These are phyloP conservation scores for Lasaia peninsularis DNA, from an alignment of 1,140 invertebrate species.

Conservation along the genomic window DNA sequence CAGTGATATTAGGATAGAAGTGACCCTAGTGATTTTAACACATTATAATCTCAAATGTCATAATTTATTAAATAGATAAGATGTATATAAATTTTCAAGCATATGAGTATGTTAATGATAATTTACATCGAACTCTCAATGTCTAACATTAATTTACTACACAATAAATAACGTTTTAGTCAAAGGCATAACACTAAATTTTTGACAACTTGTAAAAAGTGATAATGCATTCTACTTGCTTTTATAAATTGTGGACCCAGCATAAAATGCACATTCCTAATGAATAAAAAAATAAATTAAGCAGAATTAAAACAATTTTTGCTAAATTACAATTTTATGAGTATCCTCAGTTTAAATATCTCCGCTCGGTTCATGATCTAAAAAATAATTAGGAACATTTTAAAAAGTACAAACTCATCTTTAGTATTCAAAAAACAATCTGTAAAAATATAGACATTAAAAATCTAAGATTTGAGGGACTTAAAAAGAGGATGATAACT, in stretches of 20 bases:
- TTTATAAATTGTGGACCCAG: conserved; percentile 1
- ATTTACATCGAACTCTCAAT: conserved; percentile 15
- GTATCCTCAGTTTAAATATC: too few relatives aligned
- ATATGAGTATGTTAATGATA: conserved; percentile 15
- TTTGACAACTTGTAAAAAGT: neutral
- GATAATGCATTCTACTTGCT: neutral
- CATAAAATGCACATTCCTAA: neutral
- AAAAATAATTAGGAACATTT: too few relatives aligned
- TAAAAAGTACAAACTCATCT: too few relatives aligned
- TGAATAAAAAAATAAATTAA: neutral
- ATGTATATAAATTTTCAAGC: conserved; percentile 7
- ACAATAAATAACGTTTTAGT: conserved; percentile 11
- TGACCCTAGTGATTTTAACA: conserved; percentile 11
- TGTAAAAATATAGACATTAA: too few relatives aligned
- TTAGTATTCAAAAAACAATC: too few relatives aligned
- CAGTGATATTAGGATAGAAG: conserved; percentile 25
- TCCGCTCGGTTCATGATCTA: too few relatives aligned
- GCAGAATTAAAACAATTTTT: neutral
- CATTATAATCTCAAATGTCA: conserved; percentile 6
- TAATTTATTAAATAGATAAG: conserved; percentile 3
- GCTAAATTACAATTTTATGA: neutral
- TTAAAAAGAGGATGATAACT: too few relatives aligned
- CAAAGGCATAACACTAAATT: neutral
- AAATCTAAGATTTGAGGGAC: too few relatives aligned
- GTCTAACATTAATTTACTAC: conserved; percentile 14